A percentile compares a stretch with the other conserved stretches of the same genome.
phyloP scores from a whole-genome alignment of 1,140 invertebrate genomes.

The Drosophila bocqueti region DNA sequence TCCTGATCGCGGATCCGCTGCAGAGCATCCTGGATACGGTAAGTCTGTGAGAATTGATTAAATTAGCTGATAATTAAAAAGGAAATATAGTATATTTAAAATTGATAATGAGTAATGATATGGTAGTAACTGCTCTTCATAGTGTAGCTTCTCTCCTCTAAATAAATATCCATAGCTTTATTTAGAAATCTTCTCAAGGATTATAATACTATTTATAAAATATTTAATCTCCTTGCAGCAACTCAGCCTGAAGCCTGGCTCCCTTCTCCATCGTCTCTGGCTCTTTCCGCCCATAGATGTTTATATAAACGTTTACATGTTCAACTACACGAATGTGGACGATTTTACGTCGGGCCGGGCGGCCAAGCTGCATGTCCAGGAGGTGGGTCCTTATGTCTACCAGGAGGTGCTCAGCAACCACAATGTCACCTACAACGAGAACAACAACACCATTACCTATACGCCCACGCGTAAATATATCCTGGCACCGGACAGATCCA shows the following conservation, averaged over 20 bases:
- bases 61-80: background rate
- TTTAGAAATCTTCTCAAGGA: too few relatives aligned
- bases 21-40: conserved; percentile 86
- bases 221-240: conserved; percentile 83
- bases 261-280: conserved; percentile 89
- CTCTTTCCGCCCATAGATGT: conserved; percentile 89
- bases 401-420: conserved; percentile 90
- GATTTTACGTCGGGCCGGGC: conserved; percentile 89
- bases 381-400: conserved; percentile 95
- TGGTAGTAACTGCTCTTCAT: too few relatives aligned
- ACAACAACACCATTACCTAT: conserved; percentile 92
- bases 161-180: too few relatives aligned
- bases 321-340: conserved; percentile 93
- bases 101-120: too few relatives aligned
- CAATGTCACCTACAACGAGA: conserved; percentile 88
- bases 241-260: conserved; percentile 86
- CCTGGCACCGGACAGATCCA: conserved; percentile 90
- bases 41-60: background rate
- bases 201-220: background rate
- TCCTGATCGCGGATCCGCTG: conserved; percentile 86
- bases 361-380: conserved; percentile 89
- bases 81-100: background rate
- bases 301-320: conserved; percentile 91
- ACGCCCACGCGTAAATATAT: conserved; percentile 88
- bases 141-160: too few relatives aligned